phyloP scores from a whole-genome alignment of 2,888 invertebrate genomes.

The Galeruca laticollis region DNA sequence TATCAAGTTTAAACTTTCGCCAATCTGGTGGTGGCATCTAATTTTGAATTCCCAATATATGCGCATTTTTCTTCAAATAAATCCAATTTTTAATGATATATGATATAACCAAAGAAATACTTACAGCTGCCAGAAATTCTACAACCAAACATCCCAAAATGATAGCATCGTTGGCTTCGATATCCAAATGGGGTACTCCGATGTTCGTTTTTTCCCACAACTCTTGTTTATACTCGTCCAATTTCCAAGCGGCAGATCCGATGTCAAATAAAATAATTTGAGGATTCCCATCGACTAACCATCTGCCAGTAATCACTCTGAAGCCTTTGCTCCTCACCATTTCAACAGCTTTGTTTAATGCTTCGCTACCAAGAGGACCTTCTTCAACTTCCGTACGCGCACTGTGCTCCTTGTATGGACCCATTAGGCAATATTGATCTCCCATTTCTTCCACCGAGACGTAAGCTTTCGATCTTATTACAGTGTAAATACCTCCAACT shows the following conservation, averaged over 20 bases:
- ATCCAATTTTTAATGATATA: too few relatives aligned
- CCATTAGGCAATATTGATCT: conserved; percentile 95
- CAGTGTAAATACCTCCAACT: conserved; percentile 99
- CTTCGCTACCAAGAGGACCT: conserved; percentile 82
- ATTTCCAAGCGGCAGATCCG: conserved; percentile 94
- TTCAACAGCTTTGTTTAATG: conserved; percentile 81
- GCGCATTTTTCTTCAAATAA: too few relatives aligned
- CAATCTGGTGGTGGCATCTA: too few relatives aligned
- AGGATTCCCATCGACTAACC: conserved; percentile 99
- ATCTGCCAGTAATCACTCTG: conserved; percentile 93
- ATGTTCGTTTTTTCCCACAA: conserved; percentile 90
- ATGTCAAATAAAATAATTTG: conserved; percentile 98
- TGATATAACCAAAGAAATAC: conserved; percentile 29
- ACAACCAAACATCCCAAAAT: conserved; percentile 96
- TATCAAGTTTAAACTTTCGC: too few relatives aligned
- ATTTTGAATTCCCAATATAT: too few relatives aligned
- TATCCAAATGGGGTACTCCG: conserved; percentile 94
- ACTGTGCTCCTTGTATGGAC: conserved; percentile 93
- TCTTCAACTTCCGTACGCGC: conserved; percentile 97
- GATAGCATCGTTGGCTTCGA: conserved; percentile 96
- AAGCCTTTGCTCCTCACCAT: conserved; percentile 80
- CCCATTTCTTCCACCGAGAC: conserved; percentile 98
- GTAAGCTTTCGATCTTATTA: conserved; percentile 96
- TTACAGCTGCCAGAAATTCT: conserved; percentile 89
- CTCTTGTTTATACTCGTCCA: conserved; percentile 95